A percentile compares a stretch with the other conserved stretches of the same genome.
These are phyloP conservation scores for Morone chrysops DNA, from an alignment of 2,113 vertebrate species.

Conservation along the genomic window DNA sequence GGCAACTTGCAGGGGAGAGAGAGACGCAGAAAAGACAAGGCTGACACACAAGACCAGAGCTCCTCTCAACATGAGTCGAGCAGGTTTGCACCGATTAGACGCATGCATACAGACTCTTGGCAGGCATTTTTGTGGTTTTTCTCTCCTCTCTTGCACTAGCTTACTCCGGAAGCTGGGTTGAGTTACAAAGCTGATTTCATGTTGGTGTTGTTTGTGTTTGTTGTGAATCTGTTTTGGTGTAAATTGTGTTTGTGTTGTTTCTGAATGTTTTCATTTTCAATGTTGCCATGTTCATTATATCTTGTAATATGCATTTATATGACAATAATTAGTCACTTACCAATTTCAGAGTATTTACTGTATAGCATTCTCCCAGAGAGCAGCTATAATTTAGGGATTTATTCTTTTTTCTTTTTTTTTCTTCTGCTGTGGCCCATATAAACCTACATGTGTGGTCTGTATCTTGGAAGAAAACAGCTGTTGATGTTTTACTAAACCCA, in stretches of 20 bases:
- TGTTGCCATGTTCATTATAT: background rate
- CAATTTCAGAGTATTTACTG: conserved; percentile 27
- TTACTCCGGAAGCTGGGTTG: conserved; percentile 1
- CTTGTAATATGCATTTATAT: conserved; percentile 50
- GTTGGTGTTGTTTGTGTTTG: conserved; percentile 14
- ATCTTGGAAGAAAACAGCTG: conserved; percentile 7
- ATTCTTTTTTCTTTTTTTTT: background rate
- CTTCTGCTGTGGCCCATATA: background rate
- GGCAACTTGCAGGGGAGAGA: conserved; percentile 27
- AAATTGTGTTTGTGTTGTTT: conserved; percentile 13
- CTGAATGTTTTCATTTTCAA: conserved; percentile 12
- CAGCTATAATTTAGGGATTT: conserved; percentile 59
- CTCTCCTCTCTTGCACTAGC: background rate
- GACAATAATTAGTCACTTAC: conserved; percentile 36
- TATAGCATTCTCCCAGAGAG: conserved; percentile 42
- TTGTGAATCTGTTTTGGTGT: conserved; percentile 19
- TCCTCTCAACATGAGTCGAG: conserved; percentile 2
- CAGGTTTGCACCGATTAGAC: background rate
- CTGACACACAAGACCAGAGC: conserved; percentile 16
- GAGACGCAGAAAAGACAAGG: conserved; percentile 17
- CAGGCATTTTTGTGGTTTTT: background rate
- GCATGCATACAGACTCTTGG: background rate
- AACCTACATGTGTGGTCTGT: conserved; percentile 35
- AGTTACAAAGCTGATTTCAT: background rate
- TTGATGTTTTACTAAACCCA: background rate